Evolutionary conservation across 2,797 vertebrate genomes (phyloP).

Genomic region (Spinibarbus caldwelli): DNA sequence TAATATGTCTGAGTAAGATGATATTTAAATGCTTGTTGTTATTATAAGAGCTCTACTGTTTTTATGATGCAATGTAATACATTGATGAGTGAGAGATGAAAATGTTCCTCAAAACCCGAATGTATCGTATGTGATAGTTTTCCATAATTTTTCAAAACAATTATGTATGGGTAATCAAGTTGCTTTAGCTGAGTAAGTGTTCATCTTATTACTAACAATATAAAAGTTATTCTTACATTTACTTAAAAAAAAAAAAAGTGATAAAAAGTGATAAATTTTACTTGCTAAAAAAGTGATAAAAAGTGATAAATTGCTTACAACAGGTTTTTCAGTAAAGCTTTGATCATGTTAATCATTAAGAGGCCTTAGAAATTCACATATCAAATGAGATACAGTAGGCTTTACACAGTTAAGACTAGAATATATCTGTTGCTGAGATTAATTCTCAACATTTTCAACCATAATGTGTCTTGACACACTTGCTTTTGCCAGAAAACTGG

Average conservation of each 20-base stretch:
- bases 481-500: constrained; percentile 33
- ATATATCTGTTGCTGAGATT: not conserved
- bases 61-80: too few species aligned
- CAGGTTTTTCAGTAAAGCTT: not conserved
- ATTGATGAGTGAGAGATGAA: too few species aligned
- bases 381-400: not conserved
- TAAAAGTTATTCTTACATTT: not conserved
- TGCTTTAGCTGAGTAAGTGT: not conserved
- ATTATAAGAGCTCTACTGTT: too few species aligned
- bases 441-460: constrained; percentile 1
- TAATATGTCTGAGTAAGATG: not conserved
- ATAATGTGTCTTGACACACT: not conserved
- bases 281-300: not conserved
- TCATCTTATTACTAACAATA: not conserved
- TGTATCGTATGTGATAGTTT: too few species aligned
- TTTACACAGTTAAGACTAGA: not conserved
- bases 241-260: too few species aligned
- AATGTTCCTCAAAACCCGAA: too few species aligned
- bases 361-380: too few species aligned
- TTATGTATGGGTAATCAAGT: too few species aligned
- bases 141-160: too few species aligned
- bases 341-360: too few species aligned
- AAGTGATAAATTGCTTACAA: not conserved
- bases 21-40: not conserved
- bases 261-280: not conserved